These are phyloP conservation scores for Coccyzus lansbergi DNA, from an alignment of 2,797 vertebrate genomes.

Conservation along the genomic window DNA sequence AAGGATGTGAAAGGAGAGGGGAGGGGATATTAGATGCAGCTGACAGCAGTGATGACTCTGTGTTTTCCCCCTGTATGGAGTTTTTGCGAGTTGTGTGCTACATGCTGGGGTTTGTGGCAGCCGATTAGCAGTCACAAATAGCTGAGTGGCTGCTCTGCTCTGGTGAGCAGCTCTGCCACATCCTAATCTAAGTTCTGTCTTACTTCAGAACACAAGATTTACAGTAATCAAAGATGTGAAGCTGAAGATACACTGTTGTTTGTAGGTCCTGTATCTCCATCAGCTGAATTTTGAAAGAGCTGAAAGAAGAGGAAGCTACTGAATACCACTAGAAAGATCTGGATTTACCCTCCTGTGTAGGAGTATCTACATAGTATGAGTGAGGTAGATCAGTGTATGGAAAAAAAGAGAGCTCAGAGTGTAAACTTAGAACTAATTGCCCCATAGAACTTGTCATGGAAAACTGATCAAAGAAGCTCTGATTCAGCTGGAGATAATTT, in stretches of 20 bases:
- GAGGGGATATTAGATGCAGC: not conserved
- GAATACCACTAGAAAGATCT: not conserved
- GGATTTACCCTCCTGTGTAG: not conserved
- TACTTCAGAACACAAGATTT: not conserved
- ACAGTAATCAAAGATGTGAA: not conserved
- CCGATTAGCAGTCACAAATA: not conserved
- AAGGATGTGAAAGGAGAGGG: not conserved
- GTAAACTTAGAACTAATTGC: not conserved
- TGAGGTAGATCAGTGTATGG: not conserved
- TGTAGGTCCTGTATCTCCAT: not conserved
- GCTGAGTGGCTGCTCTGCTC: not conserved
- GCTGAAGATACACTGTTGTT: not conserved
- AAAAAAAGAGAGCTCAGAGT: not conserved
- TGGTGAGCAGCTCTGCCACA: not conserved
- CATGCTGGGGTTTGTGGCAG: not conserved
- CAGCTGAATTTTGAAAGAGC: not conserved
- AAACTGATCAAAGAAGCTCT: not conserved
- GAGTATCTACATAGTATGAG: not conserved
- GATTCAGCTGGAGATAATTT: conserved; percentile 27
- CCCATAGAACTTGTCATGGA: not conserved
- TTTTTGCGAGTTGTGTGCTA: not conserved
- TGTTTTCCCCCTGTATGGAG: not conserved
- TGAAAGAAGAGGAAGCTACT: not conserved
- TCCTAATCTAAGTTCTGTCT: not conserved
- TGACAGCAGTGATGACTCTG: not conserved